Base-by-base conservation (phyloP, 2,113 vertebrate genomes). In the Zosterops lateralis region DNA sequence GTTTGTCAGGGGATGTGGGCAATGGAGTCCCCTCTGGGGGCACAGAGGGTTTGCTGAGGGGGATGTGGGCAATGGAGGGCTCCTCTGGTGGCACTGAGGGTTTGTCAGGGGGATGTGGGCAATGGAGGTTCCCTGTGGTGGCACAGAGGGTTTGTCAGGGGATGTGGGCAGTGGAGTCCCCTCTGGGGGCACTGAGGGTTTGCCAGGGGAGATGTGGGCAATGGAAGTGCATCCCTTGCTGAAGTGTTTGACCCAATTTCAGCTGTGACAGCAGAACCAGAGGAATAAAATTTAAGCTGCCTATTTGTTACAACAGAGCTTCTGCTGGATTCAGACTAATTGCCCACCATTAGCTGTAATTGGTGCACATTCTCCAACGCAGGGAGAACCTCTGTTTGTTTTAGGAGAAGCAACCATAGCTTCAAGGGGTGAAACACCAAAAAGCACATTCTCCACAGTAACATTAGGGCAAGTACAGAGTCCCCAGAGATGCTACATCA, bases 141-240 rank as follows among this genome's bases (percentile, higher is more conserved):
- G 73, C 45, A 8, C 1, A 0, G 47, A 21, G 29, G 36, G 40
- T 83, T 26, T 38, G 34, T 34, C 34, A 1, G 1, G 15, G 36
- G 81, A 47, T 47, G 45, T 47, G 21, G 6, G 38, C 10, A 74
- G 8, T 1, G 0, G 28, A 1, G 9, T 25, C 12, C 17, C 17
- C 36, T 32, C 36, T 31, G 29, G 40, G 1, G 0, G 65, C 36
- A 9, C 2, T 0, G 50, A 32, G 32, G 38, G 32, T 84, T 32
- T 38, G 40, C 9, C 0, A 0, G 40, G 42, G 0, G 4, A 50
- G 42, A 56, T 9, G 15, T 3, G 4, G 48, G 26, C 29, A 78
- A 7, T 56, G 34, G 19, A 65, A 29, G 26, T 13, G 32, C 21
- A 51, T 67, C 26, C 17, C 26, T 68, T 9, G 17, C 32, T 18